A percentile compares a stretch with the other conserved stretches of the same genome.
phyloP scores from a whole-genome alignment of 2,113 vertebrate genomes.

The Brevimyrus niger region DNA sequence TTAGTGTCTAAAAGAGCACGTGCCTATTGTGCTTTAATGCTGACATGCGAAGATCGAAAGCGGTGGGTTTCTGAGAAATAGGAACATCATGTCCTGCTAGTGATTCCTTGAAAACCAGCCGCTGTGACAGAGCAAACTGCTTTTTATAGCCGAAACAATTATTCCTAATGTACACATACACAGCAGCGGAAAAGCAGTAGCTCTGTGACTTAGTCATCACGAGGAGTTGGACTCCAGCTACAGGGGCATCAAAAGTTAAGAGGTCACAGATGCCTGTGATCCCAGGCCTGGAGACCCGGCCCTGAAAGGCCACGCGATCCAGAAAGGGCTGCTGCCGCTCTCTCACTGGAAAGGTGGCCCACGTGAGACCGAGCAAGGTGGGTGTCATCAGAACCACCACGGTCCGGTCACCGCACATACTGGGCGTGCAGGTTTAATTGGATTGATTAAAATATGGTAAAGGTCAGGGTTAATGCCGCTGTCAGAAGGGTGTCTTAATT shows the following conservation, averaged over 20 bases:
- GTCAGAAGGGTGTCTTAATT: not conserved
- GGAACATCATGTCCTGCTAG: not conserved
- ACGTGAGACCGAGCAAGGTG: not conserved
- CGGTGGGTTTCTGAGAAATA: not conserved
- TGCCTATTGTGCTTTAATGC: not conserved
- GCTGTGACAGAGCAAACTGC: not conserved
- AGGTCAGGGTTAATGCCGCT: not conserved
- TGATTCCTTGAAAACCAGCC: not conserved
- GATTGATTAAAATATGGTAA: not conserved
- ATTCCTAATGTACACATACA: not conserved
- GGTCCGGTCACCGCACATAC: not conserved
- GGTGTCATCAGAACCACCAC: not conserved
- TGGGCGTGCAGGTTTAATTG: not conserved
- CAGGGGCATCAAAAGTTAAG: not conserved
- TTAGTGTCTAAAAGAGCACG: not conserved
- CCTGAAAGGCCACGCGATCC: not conserved
- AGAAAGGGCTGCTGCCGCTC: not conserved
- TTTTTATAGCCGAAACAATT: slow-evolving; percentile 1
- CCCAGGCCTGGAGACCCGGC: not conserved
- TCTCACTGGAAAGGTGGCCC: not conserved
- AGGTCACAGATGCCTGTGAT: not conserved
- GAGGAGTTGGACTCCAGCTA: not conserved
- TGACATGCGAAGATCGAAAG: not conserved
- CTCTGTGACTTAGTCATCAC: not conserved
- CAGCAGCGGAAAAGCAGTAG: not conserved